A percentile compares a stretch with the other conserved stretches of the same genome.
phyloP scores from a whole-genome alignment of 2,797 vertebrate genomes.

The Coregonus sp. region DNA sequence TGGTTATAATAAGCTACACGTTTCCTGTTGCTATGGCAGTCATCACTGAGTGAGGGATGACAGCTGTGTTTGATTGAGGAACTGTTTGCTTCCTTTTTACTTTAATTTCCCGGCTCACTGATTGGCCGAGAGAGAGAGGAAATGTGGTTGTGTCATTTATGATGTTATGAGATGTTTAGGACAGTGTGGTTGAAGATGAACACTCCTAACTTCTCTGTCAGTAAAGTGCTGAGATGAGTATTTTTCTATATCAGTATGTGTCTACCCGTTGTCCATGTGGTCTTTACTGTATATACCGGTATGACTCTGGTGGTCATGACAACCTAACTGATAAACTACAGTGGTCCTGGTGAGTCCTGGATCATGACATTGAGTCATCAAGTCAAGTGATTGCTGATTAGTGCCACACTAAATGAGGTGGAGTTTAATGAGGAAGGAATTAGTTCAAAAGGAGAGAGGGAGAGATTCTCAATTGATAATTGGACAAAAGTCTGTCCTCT shows the following conservation, averaged over 20 bases:
- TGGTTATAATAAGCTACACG: no score
- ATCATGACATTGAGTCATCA: background rate
- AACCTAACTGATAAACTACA: background rate
- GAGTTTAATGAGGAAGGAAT: background rate
- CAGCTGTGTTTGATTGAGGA: background rate
- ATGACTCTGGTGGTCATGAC: background rate
- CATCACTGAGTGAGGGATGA: no score
- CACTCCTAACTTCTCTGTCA: background rate
- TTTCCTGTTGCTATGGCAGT: no score
- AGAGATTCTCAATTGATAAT: no score
- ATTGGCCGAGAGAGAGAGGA: background rate
- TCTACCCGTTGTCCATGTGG: background rate
- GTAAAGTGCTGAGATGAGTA: background rate
- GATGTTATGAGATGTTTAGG: background rate
- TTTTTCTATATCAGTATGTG: no score
- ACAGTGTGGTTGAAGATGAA: background rate
- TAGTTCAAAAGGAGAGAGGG: background rate
- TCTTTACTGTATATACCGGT: background rate
- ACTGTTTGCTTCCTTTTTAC: background rate
- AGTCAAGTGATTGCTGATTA: background rate
- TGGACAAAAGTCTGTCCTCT: no score
- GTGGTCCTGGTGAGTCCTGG: background rate
- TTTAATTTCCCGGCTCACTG: background rate
- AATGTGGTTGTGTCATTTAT: background rate
- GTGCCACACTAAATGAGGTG: background rate